Conservation (phyloP, 1,140 invertebrate genomes). For the Bactericera cockerelli region DNA sequence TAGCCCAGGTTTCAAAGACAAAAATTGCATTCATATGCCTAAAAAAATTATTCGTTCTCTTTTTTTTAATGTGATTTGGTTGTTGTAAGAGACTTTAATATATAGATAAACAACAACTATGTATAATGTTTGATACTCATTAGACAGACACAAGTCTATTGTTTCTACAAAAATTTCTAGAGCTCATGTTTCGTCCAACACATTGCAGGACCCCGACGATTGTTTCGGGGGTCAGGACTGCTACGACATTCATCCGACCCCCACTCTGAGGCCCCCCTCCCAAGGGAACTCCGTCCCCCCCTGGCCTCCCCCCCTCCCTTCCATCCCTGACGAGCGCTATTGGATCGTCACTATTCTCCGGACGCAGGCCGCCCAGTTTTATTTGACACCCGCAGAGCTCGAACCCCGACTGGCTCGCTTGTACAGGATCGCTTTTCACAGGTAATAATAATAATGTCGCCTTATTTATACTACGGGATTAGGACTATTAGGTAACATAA, state of each 20-base stretch:
- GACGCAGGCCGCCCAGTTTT: slow-evolving; percentile 20
- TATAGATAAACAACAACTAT: no score
- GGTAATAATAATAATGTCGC: no score
- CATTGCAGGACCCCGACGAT: slow-evolving; percentile 11
- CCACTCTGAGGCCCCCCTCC: slow-evolving; percentile 34
- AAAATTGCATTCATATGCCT: no score
- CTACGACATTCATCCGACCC: slow-evolving; percentile 19
- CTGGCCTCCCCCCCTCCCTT: slow-evolving; percentile 28
- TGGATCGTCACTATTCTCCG: slow-evolving; percentile 60
- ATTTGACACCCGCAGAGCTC: slow-evolving; percentile 25
- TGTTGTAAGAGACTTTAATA: no score
- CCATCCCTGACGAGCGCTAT: slow-evolving; percentile 37
- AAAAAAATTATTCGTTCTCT: no score
- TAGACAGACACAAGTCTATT: no score
- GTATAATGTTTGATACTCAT: no score
- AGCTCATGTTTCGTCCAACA: no score
- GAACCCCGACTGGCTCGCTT: slow-evolving; percentile 33
- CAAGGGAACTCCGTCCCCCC: slow-evolving; percentile 33
- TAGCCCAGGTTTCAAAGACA: no score
- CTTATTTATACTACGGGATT: no score
- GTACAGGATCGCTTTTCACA: slow-evolving; percentile 34
- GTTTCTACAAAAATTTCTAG: no score
- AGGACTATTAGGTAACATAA: slow-evolving; percentile 35
- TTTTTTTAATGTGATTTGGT: no score
- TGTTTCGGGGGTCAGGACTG: slow-evolving; percentile 19